Base-by-base conservation (phyloP, 2,888 invertebrate species). In the Apodemia mormo region DNA sequence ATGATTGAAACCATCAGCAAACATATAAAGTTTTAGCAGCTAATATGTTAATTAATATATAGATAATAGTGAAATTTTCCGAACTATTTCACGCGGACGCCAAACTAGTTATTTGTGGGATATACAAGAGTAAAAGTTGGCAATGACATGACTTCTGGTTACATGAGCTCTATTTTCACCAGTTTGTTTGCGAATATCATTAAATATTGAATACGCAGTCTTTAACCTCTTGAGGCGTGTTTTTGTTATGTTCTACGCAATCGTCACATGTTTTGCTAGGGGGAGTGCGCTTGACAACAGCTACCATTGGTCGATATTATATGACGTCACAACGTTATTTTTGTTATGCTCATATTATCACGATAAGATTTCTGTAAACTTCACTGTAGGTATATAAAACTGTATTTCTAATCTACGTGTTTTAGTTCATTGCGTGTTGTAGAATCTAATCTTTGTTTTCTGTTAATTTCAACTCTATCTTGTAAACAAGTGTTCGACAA, bases 241-340 rank as follows among this genome's bases (percentile, higher is more conserved):
- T 58, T 58, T 58, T 58, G 58, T 58, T 58, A 58, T 33, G n/a
- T 29, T 43, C 61, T 52, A 68, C 65, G 68, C 65, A 64, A 70
- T 72, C 72, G 74, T 75, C 71, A 71, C 73, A 70, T 79, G 76
- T 74, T 78, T 75, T 75, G 75, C 56, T 79, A 78, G 85, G 84
- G 88, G 92, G 92, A 90, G 90, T 92, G 91, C 76, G 82, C 79
- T 75, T 78, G 81, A 77, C 77, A 72, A 67, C 70, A 65, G 71
- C 77, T 78, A 74, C 79, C 72, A 90, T 92, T 92, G 91, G 92
- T 75, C 72, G 78, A 71, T 54, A 40, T 37, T 33, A 58, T 54
- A 78, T 90, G 90, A 90, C 89, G 88, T 90, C 87, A 87, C 77
- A 52, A 71, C 76, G 80, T 86, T 90, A 87, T 89, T 90, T 88